Evolutionary conservation across 2,888 invertebrate species (phyloP).

Genomic region (Morinoia aosen): DNA sequence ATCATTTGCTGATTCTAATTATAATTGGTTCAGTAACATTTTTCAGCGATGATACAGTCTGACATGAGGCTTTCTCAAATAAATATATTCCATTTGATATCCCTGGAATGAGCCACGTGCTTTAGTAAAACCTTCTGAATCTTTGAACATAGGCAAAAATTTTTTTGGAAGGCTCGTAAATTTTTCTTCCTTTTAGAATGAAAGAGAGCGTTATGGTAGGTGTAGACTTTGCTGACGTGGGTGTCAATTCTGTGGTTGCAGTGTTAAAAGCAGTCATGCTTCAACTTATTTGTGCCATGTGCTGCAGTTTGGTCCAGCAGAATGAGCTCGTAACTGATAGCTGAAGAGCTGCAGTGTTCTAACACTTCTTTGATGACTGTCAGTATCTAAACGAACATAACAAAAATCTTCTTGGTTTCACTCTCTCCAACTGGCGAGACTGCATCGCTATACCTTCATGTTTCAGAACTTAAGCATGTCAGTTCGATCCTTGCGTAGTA

Average conservation of each 20-base stretch:
- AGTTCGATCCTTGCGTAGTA: background rate
- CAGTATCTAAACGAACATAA: background rate
- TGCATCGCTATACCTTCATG: background rate
- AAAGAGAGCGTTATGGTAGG: background rate
- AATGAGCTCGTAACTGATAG: background rate
- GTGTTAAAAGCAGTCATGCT: background rate
- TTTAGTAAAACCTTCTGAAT: background rate
- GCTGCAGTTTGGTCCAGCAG: too few relatives aligned
- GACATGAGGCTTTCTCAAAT: too few relatives aligned
- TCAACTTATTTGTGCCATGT: background rate
- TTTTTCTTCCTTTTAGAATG: background rate
- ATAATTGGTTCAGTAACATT: too few relatives aligned
- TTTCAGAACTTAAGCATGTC: background rate
- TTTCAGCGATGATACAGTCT: too few relatives aligned
- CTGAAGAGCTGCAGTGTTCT: background rate
- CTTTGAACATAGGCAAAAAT: background rate
- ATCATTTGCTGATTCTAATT: too few relatives aligned
- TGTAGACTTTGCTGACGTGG: background rate
- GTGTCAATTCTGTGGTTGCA: background rate
- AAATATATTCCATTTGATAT: background rate
- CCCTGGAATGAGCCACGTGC: background rate
- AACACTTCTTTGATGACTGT: background rate
- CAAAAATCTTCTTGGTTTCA: background rate
- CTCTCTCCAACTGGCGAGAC: background rate
- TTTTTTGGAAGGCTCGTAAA: background rate